Base-by-base conservation (phyloP, 2,888 invertebrate species). In the Tipula unca region DNA sequence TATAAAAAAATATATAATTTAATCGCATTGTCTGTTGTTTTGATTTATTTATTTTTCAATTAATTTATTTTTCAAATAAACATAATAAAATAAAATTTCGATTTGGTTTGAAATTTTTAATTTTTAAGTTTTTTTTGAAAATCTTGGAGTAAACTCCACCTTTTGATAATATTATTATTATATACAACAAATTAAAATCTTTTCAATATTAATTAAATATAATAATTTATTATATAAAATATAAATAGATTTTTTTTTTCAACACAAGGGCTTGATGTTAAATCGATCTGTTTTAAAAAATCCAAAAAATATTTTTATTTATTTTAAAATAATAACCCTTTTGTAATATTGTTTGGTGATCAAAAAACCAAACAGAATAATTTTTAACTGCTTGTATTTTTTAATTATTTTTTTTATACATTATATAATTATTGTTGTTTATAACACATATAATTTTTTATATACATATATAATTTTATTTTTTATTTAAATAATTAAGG, bases 71-170 rank as follows among this genome's bases (percentile, higher is more conserved):
- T 83, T 69, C 69, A 69, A 69, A 69, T 69, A 69, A 69, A 69
- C 69, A 69, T 69, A 69, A 25, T 69, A 25, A 69, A 69, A 69
- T 25, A 25, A 83, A 83, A 32, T 35, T 83, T 83, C 35, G 6
- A 32, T 83, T 82, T 82, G 29, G 13, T 82, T 82, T 83, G 83
- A 17, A 83, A 83, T 83, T 83, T 83, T 32, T 83, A 32, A 32
- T 3, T 83, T 83, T 83, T 83, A 32, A 32, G 6, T 32, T 32
- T 32, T 32, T 32, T 32, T 83, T 85, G 85, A 35, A 87, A 87
- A 87, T 87, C 87, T 88, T 89, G 90, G 91, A 90, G 91, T 87
- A 89, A 91, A 91, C 90, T 91, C 90, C 90, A 90, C 91, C 91
- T 91, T 90, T 89, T 88, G 88, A 87, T 88, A 83, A 32, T 83